These are phyloP conservation scores for Elephas maximus DNA, from an alignment of 2,113 vertebrate species.

Conservation along the genomic window DNA sequence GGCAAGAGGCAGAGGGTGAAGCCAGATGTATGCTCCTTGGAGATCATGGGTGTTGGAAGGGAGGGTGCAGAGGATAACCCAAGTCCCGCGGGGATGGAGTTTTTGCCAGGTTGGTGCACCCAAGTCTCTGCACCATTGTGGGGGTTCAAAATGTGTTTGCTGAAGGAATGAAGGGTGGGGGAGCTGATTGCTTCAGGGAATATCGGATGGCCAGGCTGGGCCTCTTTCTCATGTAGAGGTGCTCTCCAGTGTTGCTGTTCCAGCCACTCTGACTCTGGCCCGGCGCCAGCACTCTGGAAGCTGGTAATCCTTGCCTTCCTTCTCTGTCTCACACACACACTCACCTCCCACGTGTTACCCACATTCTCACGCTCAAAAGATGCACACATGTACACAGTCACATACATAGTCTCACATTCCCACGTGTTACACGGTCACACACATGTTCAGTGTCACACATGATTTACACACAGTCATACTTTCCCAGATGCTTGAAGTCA, in stretches of 20 bases:
- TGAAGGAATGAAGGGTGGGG: background rate
- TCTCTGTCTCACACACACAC: no score
- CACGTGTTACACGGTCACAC: background rate
- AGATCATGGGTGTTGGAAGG: fast-evolving
- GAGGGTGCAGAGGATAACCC: fast-evolving
- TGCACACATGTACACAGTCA: no score
- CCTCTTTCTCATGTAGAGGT: background rate
- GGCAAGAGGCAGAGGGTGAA: fast-evolving
- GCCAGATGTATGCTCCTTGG: background rate
- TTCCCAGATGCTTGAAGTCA: background rate
- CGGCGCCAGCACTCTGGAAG: background rate
- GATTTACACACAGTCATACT: background rate
- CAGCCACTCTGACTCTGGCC: background rate
- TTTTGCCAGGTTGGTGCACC: background rate
- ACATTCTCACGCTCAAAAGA: background rate
- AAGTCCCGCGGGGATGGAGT: fast-evolving
- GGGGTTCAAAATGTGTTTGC: fast-evolving
- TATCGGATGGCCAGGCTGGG: background rate
- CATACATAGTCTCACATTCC: background rate
- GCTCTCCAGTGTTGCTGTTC: background rate
- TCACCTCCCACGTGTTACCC: no score
- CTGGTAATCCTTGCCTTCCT: no score
- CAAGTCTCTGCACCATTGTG: background rate
- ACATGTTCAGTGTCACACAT: fast-evolving
- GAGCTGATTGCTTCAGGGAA: background rate